These are phyloP conservation scores for Rambutsinella grinnellia DNA, from an alignment of 2,888 invertebrate genomes.

Conservation along the genomic window DNA sequence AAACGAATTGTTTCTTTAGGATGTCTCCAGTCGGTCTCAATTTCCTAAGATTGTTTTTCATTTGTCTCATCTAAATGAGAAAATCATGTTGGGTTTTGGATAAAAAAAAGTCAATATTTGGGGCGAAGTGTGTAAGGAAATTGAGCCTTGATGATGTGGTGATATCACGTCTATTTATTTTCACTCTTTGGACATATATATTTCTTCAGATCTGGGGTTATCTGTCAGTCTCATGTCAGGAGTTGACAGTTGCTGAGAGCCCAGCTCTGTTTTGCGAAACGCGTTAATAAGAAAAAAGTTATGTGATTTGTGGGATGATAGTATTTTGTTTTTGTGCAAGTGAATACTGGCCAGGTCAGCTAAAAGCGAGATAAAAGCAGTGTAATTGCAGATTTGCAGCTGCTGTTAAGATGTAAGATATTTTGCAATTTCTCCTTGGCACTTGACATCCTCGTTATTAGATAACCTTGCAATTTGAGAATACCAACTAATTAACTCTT, in stretches of 20 bases:
- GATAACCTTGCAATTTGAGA: not conserved
- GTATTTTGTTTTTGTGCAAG: no score
- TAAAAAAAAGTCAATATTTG: not conserved
- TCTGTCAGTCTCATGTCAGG: not conserved
- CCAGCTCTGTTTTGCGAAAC: not conserved
- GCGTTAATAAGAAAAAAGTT: not conserved
- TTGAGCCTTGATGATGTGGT: not conserved
- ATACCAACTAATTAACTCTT: not conserved
- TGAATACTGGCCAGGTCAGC: no score
- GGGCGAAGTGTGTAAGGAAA: not conserved
- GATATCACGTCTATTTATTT: not conserved
- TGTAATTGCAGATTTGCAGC: not conserved
- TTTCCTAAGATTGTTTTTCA: not conserved
- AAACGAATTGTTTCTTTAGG: no score
- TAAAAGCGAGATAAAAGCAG: no score
- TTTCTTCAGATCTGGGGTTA: not conserved
- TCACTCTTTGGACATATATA: not conserved
- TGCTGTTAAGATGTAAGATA: not conserved
- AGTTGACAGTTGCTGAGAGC: not conserved
- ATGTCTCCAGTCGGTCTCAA: not conserved
- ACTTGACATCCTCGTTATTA: not conserved
- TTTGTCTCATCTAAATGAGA: not conserved
- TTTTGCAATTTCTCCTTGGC: not conserved
- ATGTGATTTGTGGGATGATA: not conserved
- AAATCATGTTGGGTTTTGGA: not conserved